phyloP scores from a whole-genome alignment of 2,888 invertebrate genomes.

The Tineola bisselliella region DNA sequence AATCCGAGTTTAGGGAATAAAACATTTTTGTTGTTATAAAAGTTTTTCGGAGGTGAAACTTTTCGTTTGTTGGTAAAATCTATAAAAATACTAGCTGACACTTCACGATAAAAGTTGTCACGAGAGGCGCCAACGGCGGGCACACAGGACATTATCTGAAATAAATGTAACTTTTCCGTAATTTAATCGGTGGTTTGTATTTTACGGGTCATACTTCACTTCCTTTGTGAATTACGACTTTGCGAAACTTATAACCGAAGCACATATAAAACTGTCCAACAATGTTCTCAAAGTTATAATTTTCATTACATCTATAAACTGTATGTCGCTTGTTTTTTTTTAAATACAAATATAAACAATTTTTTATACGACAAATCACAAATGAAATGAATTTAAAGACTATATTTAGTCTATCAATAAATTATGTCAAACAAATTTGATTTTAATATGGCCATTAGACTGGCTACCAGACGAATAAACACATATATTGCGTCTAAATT shows the following conservation, averaged over 20 bases:
- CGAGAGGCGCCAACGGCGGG: slow-evolving; percentile 33
- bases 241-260: not conserved
- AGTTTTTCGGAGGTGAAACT: slow-evolving; percentile 44
- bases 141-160: slow-evolving; percentile 24
- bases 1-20: slow-evolving; percentile 23
- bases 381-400: too few species aligned
- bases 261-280: slow-evolving; percentile 5
- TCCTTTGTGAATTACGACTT: slow-evolving; percentile 9
- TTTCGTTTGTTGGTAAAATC: slow-evolving; percentile 46
- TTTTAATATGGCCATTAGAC: too few species aligned
- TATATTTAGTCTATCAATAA: too few species aligned
- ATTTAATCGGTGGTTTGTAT: slow-evolving; percentile 32
- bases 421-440: too few species aligned
- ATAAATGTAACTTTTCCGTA: slow-evolving; percentile 43
- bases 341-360: too few species aligned
- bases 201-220: slow-evolving; percentile 1
- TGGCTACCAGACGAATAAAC: too few species aligned
- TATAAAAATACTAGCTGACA: slow-evolving; percentile 52
- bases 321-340: not conserved
- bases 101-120: slow-evolving; percentile 53
- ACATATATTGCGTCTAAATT: too few species aligned
- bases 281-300: not conserved
- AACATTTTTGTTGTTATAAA: slow-evolving; percentile 47
- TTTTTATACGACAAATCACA: too few species aligned
- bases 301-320: not conserved